Base-by-base conservation (phyloP, 2,113 vertebrate species). In the Fregata magnificens region DNA sequence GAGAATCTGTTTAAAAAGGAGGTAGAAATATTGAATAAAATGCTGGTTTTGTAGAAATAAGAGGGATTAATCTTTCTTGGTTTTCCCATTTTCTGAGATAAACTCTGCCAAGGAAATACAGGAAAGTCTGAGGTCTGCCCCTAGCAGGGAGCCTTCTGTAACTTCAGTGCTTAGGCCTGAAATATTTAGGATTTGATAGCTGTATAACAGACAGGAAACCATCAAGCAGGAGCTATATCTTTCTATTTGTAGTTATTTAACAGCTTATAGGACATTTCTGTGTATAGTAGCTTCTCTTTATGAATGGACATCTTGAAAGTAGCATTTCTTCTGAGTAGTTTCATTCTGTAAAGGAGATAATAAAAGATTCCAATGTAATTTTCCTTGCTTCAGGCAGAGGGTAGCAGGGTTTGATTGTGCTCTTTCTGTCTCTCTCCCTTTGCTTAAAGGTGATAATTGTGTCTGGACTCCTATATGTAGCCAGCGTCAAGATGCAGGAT, bases 391-490 rank as follows among this genome's bases (percentile, higher is more conserved):
- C 86, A 59, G 65, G 44, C 83, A 84, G 53, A 86, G 61, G 36
- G n/a, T 82, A 73, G 78, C 92, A 86, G 61, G 28, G 32, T 26
- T 32, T 96, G 79, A 95, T 31, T 66, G 71, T 94, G 79, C 50
- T 82, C 29, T 86, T 66, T 95, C 55, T 82, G 32, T 86, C 58
- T 95, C 52, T 93, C 31, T 86, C 52, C 63, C 69, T 93, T 56
- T 77, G 88, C 17, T 87, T 93, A 69, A 95, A 98, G 97, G 95
- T 74, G 91, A 62, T n/a, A 32, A 67, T 93, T 95, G 93, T 73
- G 83, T 97, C 76, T 95, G 95, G 65, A 69, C 65, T 14, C 71
- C 90, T 31, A 6, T 62, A 50, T 78, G 91, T 89, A 95, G 94
- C 93, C 95, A 82, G 70, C 67, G 38, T 82, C 95, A 73, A n/a